Percentiles rank a stretch among this genome's conserved stretches.
Conservation (phyloP, 2,113 vertebrate genomes). For the Nicator chloris region DNA sequence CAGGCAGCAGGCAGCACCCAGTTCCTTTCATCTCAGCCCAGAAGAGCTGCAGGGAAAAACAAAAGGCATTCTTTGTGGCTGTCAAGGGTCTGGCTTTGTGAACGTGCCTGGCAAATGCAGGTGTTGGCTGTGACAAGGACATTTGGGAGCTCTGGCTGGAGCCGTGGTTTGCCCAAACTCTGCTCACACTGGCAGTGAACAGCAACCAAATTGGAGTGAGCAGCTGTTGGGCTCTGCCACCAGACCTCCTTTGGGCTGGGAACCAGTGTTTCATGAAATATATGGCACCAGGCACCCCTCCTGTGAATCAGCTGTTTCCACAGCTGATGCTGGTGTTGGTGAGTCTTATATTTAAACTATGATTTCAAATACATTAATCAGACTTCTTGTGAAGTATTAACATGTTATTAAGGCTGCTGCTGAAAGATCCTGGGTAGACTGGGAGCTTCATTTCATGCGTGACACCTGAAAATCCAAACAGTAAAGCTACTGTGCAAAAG, state of each 20-base stretch:
- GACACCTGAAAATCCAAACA: neutral
- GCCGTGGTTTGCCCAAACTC: neutral
- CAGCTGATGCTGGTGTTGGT: neutral
- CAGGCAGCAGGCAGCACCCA: neutral
- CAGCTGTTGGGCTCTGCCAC: neutral
- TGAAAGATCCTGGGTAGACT: neutral
- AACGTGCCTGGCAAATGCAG: neutral
- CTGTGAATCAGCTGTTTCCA: neutral
- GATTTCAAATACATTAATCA: neutral
- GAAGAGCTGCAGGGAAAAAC: neutral
- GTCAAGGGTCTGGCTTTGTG: neutral
- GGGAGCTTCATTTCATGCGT: neutral
- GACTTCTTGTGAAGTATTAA: neutral
- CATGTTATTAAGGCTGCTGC: neutral
- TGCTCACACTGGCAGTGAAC: fast-evolving
- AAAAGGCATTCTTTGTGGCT: neutral
- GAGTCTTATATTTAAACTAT: neutral
- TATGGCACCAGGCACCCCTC: neutral
- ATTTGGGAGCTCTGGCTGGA: neutral
- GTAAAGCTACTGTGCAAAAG: neutral
- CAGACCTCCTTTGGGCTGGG: neutral
- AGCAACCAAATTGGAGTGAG: neutral
- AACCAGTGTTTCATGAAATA: neutral
- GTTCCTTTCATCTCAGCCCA: neutral
- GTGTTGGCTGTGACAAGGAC: fast-evolving